Conservation (phyloP, 2,113 vertebrate genomes). For the Cryptomyrus ogoouensis region DNA sequence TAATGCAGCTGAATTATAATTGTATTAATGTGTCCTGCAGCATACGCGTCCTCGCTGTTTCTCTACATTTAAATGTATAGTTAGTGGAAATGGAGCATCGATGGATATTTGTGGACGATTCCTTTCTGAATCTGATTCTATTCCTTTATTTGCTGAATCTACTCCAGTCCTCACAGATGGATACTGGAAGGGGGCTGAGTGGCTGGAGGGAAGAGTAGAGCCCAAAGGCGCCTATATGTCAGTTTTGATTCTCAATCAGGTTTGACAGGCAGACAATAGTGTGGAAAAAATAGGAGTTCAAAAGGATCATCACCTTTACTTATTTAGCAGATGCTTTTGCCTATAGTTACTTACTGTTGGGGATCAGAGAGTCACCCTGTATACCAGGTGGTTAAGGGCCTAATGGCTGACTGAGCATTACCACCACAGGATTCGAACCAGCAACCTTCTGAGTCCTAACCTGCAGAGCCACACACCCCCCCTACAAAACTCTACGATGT, state of each 20-base stretch:
- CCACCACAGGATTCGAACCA: not conserved
- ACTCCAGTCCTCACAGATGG: not conserved
- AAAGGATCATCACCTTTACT: not conserved
- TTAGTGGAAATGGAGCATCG: not conserved
- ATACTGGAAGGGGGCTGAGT: not conserved
- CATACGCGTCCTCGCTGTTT: not conserved
- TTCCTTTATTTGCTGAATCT: conserved; percentile 6
- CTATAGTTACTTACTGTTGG: not conserved
- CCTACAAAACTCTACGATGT: not conserved
- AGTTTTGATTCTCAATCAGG: not conserved
- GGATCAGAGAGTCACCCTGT: not conserved
- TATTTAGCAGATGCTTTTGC: not conserved
- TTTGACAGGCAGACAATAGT: not conserved
- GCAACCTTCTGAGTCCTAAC: not conserved
- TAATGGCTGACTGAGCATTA: not conserved
- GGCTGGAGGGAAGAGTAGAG: not conserved
- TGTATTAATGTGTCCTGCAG: not conserved
- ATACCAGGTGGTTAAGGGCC: no score
- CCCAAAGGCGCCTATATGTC: not conserved
- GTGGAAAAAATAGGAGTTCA: not conserved
- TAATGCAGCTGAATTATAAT: not conserved
- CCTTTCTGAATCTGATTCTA: not conserved
- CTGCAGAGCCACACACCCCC: not conserved
- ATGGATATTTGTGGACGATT: not conserved
- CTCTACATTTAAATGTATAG: not conserved